Evolutionary conservation across 2,888 invertebrate genomes (phyloP), one percentile per base, ranked within the genome.

Genomic region (Caenorhabditis sp.): DNA sequence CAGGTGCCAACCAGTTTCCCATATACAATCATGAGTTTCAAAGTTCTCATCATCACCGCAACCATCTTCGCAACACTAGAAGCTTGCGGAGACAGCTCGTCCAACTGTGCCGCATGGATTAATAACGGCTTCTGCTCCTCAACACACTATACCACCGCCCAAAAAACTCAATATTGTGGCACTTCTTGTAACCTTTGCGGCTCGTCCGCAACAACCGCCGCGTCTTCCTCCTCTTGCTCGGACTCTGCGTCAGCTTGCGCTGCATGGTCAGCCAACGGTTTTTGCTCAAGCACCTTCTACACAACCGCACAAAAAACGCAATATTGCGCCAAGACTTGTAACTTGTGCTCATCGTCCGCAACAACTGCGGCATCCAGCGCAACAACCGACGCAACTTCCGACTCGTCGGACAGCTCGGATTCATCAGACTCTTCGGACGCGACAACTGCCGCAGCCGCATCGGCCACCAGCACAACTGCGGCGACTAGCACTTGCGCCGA

Each of bases 101-200:
- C 67, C 5, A 62, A 31, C 14, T 67, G 67, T 24, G 21, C 62
- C 5, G 31, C 31, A 5, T 67, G 66, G 66, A 51, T 51, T 23
- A 37, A 31, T 10, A 67, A 67, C 24, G 68, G 68, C 14, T 68
- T 58, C 31, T 62, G 68, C 24, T 58, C 62, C 0, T 68, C 68
- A 43, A 59, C 58, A 21, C 62, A 62, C 49, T 62, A 68, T 59
- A 68, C 68, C 0, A 62, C 68, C 8, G 68, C 68, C 5, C 53
- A 53, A 17, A 68, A 68, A 37, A 67, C 62, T 5, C 58, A 58
- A 19, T 67, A 67, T 17, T 67, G 67, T 26, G 67, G 57, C 10
- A 49, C 67, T 2, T 57, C 67, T 0, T 67, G 67, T 14, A 51
- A 51, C 8, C 43, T 67, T 36, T 67, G 54, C 55, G 59, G 53